Conservation (phyloP, 1,140 invertebrate genomes). For the Drosophila bipectinata region DNA sequence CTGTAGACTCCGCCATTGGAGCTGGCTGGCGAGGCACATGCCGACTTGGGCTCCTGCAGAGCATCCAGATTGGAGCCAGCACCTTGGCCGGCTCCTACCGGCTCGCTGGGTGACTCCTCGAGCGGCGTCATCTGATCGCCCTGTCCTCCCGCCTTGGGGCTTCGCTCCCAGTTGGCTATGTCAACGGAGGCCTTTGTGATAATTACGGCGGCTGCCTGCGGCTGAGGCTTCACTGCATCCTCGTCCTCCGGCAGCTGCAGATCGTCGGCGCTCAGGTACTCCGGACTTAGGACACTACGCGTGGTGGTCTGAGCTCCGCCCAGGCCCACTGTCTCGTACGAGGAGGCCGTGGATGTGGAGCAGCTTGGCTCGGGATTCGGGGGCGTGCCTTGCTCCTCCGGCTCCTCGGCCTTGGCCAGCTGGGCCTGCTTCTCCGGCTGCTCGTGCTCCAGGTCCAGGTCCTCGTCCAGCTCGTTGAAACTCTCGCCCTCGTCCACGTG, state of each 20-base stretch:
- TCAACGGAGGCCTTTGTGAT: slow-evolving; percentile 88
- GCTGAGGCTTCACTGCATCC: slow-evolving; percentile 19
- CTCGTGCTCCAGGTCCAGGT: slow-evolving; percentile 12
- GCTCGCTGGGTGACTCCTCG: slow-evolving; percentile 44
- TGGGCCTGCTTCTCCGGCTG: background rate
- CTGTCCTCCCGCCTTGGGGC: slow-evolving; percentile 53
- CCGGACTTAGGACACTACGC: slow-evolving; percentile 69
- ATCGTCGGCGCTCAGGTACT: slow-evolving; percentile 78
- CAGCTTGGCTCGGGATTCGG: slow-evolving; percentile 56
- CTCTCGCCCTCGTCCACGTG: slow-evolving; percentile 85
- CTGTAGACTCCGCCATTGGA: slow-evolving; percentile 95
- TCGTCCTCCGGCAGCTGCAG: slow-evolving; percentile 67
- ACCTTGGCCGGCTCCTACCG: slow-evolving; percentile 12
- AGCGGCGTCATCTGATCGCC: slow-evolving; percentile 74
- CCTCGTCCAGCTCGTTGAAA: slow-evolving; percentile 65
- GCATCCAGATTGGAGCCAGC: slow-evolving; percentile 63
- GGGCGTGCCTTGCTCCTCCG: slow-evolving; percentile 2
- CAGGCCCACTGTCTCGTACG: slow-evolving; percentile 79
- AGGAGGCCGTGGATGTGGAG: slow-evolving; percentile 77
- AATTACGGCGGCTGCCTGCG: slow-evolving; percentile 85
- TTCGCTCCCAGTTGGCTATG: slow-evolving; percentile 84
- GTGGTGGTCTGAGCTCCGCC: slow-evolving; percentile 28
- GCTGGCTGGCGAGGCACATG: slow-evolving; percentile 91
- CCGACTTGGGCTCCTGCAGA: slow-evolving; percentile 84
- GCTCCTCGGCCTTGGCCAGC: background rate